phyloP scores from a whole-genome alignment of 92 coral and sea anemone species.

The Parazoanthus swiftii region DNA sequence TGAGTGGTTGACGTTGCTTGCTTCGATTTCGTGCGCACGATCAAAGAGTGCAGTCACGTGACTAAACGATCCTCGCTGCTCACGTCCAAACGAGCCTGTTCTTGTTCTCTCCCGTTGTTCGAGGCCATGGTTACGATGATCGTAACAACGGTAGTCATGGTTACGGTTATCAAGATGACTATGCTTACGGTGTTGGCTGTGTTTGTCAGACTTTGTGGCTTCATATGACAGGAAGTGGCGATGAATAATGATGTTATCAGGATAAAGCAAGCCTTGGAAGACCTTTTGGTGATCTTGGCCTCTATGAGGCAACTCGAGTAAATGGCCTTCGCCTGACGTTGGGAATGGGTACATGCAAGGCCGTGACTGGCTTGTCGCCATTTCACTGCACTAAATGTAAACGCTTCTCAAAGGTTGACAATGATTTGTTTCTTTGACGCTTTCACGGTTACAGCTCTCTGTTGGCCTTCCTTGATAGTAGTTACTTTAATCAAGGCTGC shows the following conservation, averaged over 20 bases:
- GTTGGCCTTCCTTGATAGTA: slow-evolving; percentile 35
- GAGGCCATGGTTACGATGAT: slow-evolving; percentile 27
- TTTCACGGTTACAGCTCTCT: slow-evolving; percentile 39
- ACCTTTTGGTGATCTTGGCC: slow-evolving; percentile 36
- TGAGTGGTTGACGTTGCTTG: slow-evolving; percentile 50
- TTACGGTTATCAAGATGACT: slow-evolving; percentile 48
- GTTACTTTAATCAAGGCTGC: slow-evolving; percentile 41
- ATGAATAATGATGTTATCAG: slow-evolving; percentile 80
- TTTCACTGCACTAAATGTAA: slow-evolving; percentile 14
- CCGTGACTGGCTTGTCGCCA: background rate
- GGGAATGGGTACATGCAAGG: too few species aligned
- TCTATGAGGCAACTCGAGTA: slow-evolving; percentile 6
- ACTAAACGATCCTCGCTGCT: slow-evolving; percentile 44
- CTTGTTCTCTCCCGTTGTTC: slow-evolving; percentile 32
- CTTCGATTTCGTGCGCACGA: slow-evolving; percentile 57
- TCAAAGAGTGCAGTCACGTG: slow-evolving; percentile 61
- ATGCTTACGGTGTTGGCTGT: slow-evolving; percentile 30
- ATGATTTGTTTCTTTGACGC: slow-evolving; percentile 22
- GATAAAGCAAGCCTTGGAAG: slow-evolving; percentile 67
- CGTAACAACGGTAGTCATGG: slow-evolving; percentile 59
- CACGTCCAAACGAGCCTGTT: too few species aligned
- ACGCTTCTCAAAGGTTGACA: slow-evolving; percentile 9
- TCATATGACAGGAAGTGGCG: slow-evolving; percentile 83
- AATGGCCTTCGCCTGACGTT: slow-evolving; percentile 29
- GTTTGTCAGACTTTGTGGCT: slow-evolving; percentile 58